Percentiles rank a stretch among this genome's conserved stretches.
These are phyloP conservation scores for Henricia sp. DNA, from an alignment of 53 echinoderm and acorn worm genomes.

Conservation along the genomic window DNA sequence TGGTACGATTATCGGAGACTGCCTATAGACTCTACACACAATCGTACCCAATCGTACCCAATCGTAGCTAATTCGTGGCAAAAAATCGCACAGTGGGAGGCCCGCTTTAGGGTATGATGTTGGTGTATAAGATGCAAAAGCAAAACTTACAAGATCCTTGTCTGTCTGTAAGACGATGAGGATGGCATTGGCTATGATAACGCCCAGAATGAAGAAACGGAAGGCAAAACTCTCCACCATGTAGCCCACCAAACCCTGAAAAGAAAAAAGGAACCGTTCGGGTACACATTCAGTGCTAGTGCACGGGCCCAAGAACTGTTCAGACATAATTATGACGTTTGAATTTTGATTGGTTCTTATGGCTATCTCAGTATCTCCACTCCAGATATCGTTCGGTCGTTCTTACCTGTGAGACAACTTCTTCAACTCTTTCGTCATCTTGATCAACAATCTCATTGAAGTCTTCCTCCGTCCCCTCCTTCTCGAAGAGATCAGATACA, in stretches of 20 bases:
- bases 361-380: too few relatives aligned
- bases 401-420: slow-evolving; percentile 93
- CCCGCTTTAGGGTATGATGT: too few relatives aligned
- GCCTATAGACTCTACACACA: too few relatives aligned
- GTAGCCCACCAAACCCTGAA: slow-evolving; percentile 86
- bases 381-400: not conserved
- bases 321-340: not conserved
- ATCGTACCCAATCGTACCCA: too few relatives aligned
- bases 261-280: not conserved
- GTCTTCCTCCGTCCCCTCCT: slow-evolving; percentile 84
- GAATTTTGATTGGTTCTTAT: too few relatives aligned
- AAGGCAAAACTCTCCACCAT: slow-evolving; percentile 91
- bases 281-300: not conserved
- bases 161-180: slow-evolving; percentile 92
- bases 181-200: slow-evolving; percentile 81
- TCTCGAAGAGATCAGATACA: slow-evolving; percentile 83
- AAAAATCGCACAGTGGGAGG: too few relatives aligned
- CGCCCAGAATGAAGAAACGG: slow-evolving; percentile 80
- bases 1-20: too few relatives aligned
- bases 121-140: too few relatives aligned
- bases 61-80: too few relatives aligned
- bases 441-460: slow-evolving; percentile 92
- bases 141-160: slow-evolving; percentile 77
- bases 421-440: slow-evolving; percentile 94
- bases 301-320: not conserved